Percentiles rank a stretch among this genome's conserved stretches.
These are phyloP conservation scores for Mellilla xanthometata DNA, from an alignment of 2,888 invertebrate species.

Conservation along the genomic window DNA sequence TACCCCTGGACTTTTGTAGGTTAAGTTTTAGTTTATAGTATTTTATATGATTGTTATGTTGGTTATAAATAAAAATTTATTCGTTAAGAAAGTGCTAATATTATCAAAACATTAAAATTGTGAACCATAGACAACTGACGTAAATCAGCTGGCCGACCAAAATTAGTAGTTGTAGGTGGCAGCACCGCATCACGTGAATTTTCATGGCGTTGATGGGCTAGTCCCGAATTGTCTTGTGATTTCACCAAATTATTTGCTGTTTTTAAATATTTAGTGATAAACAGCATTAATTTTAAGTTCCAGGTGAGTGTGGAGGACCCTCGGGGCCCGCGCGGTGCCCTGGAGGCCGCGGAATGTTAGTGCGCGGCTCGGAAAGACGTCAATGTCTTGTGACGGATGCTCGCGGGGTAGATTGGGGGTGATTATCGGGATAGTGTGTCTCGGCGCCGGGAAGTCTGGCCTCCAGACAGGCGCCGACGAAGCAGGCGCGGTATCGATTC, in stretches of 20 bases:
- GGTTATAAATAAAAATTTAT: too few species aligned
- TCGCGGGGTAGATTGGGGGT: conserved; percentile 59
- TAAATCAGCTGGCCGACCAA: conserved; percentile 79
- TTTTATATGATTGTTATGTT: too few species aligned
- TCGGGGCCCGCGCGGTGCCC: conserved; percentile 30
- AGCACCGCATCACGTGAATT: conserved; percentile 86
- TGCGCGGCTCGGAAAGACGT: conserved; percentile 73
- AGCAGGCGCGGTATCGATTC: conserved; percentile 64
- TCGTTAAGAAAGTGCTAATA: background rate
- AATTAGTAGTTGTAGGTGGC: conserved; percentile 78
- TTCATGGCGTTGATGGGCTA: conserved; percentile 83
- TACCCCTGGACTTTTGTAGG: too few species aligned
- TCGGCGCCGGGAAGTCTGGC: conserved; percentile 74
- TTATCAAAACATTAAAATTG: background rate
- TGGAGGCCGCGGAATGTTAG: conserved; percentile 41
- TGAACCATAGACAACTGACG: conserved; percentile 78
- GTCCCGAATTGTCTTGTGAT: conserved; percentile 83
- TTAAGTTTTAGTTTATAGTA: too few species aligned
- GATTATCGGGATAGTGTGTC: conserved; percentile 51
- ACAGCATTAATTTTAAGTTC: conserved; percentile 74
- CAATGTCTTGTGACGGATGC: conserved; percentile 64
- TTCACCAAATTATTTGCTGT: conserved; percentile 79
- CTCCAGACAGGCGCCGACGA: conserved; percentile 56
- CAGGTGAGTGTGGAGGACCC: conserved; percentile 64
- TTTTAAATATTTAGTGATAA: conserved; percentile 68